phyloP scores from a whole-genome alignment of 2,797 vertebrate genomes.

The Pantherophis vulpinus region DNA sequence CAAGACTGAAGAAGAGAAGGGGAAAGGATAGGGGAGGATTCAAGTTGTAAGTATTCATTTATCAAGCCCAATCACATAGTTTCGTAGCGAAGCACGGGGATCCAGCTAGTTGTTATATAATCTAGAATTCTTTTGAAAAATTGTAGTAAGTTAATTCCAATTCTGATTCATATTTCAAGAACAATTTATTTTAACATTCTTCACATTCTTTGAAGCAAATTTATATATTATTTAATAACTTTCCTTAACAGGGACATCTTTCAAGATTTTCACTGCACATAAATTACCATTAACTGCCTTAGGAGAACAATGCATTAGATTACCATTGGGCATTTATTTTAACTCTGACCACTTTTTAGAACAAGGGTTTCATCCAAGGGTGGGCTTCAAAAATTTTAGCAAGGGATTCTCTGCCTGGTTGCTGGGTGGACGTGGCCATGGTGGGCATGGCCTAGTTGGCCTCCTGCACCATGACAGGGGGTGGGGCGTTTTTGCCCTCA shows the following conservation, averaged over 20 bases:
- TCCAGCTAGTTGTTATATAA: background rate
- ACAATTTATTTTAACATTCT: background rate
- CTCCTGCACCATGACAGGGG: no score
- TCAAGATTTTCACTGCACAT: background rate
- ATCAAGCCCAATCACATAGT: no score
- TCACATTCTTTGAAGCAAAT: background rate
- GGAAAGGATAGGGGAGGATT: no score
- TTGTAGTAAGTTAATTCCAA: background rate
- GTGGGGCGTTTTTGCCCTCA: no score
- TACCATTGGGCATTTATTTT: background rate
- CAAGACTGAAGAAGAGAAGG: no score
- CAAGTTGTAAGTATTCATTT: no score
- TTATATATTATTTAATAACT: background rate
- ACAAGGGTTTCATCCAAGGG: background rate
- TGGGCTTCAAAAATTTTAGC: no score
- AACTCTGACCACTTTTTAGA: background rate
- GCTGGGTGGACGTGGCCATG: no score
- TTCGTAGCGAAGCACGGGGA: no score
- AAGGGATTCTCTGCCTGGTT: no score
- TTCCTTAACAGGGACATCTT: background rate
- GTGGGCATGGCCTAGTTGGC: no score
- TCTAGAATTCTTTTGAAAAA: background rate
- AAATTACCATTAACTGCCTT: background rate
- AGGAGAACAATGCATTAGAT: background rate
- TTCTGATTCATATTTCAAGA: background rate